phyloP scores from a whole-genome alignment of 2,113 vertebrate genomes.

The Catharus bicknelli region DNA sequence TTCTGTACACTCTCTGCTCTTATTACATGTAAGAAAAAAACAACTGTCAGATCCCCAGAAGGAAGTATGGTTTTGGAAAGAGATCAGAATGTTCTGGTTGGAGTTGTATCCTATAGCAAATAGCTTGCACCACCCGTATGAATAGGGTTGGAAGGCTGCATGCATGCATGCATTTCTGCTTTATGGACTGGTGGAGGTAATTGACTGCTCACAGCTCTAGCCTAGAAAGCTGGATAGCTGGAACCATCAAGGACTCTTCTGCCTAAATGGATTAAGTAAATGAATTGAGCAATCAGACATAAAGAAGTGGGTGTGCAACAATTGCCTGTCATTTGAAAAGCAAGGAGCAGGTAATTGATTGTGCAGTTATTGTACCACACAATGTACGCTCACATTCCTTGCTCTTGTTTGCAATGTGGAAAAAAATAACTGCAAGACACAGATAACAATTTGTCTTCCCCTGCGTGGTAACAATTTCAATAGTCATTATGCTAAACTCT shows the following conservation, averaged over 20 bases:
- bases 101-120: background rate
- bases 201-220: constrained; percentile 15
- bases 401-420: background rate
- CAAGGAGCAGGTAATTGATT: constrained; percentile 42
- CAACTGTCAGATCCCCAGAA: background rate
- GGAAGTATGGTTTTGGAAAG: background rate
- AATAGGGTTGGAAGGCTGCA: background rate
- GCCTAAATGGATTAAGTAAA: constrained; percentile 56
- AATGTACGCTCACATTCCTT: background rate
- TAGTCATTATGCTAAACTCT: constrained; percentile 11
- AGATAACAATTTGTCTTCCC: constrained; percentile 10
- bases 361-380: background rate
- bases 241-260: constrained; percentile 38
- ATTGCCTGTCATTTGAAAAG: constrained; percentile 25
- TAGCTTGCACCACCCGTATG: background rate
- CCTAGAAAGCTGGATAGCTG: constrained; percentile 41
- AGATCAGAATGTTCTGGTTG: background rate
- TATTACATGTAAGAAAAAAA: background rate
- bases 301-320: constrained; percentile 31
- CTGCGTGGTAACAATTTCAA: background rate
- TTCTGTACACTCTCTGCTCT: background rate
- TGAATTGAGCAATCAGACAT: constrained; percentile 51
- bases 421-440: background rate
- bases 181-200: background rate
- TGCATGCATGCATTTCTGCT: background rate